A percentile compares a stretch with the other conserved stretches of the same genome.
Evolutionary conservation across 1,140 invertebrate species (phyloP).

Genomic region (Bombus cullumanus): DNA sequence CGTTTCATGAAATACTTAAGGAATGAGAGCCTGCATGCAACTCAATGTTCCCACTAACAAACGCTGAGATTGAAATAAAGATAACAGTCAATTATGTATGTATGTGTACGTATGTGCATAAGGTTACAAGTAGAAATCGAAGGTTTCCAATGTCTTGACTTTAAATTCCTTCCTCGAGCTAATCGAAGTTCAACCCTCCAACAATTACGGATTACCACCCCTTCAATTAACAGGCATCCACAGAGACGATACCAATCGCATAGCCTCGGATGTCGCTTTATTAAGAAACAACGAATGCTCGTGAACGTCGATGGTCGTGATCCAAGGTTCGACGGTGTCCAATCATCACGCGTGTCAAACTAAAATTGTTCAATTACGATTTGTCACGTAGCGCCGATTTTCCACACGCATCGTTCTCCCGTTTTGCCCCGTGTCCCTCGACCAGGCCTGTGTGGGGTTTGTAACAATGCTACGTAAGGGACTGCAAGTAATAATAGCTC

Average conservation of each 20-base stretch:
- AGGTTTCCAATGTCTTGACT: no score
- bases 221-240: neutral
- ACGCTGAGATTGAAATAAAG: neutral
- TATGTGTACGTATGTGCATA: no score
- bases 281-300: neutral
- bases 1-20: neutral
- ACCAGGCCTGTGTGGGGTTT: constrained; percentile 53
- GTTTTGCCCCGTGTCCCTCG: neutral
- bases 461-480: constrained; percentile 71
- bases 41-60: neutral
- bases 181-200: neutral
- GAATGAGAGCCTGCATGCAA: neutral
- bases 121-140: neutral
- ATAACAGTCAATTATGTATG: neutral
- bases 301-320: neutral
- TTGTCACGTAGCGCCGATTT: constrained; percentile 70
- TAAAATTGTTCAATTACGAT: constrained; percentile 72
- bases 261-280: neutral
- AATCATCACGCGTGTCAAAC: constrained; percentile 51
- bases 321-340: constrained; percentile 28
- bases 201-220: neutral
- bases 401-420: constrained; percentile 58
- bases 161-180: neutral
- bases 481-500: constrained; percentile 69
- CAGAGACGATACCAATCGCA: neutral